Base-by-base conservation (phyloP, 2,888 invertebrate species). In the Cerastis rubricosa region DNA sequence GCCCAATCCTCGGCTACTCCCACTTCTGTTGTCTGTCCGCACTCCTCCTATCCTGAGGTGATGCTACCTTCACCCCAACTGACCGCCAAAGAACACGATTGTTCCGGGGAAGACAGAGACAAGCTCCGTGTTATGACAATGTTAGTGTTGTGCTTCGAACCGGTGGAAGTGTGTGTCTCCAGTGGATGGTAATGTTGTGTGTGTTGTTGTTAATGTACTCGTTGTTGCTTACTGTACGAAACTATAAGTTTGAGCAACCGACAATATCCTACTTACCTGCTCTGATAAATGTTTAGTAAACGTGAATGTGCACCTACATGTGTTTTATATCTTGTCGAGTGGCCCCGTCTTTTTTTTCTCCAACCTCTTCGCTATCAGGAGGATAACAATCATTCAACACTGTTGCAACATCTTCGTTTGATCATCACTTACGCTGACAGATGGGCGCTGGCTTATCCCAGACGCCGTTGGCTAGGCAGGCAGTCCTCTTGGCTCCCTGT, bases 391-490 rank as follows among this genome's bases (percentile, higher is more conserved):
- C 12, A 29, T 66, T 6, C 7, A 45, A 19, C 22, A 68, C 40
- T 49, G 8, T 35, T 19, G 59, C 59, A 43, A 4, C 1, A 7
- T 59, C n/a, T 59, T 22, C 29, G 8, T 40, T 68, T 11, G 49
- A 43, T 19, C 9, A 17, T 65, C 25, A 91, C 94, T 94, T 94
- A 97, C 98, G 97, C 92, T 96, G 97, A 92, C 99, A 99, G 68
- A 96, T 97, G 0, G 99, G 99, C 67, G 98, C 95, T 0, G 97
- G 95, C 72, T 97, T 97, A 91, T 99, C 98, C 97, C 99, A 99
- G 78, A 98, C 97, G 0, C 99, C 99, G 68, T 97, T 98, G 19
- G 98, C 97, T 72, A 98, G 95, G 88, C 99, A 99, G 43, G 97
- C 97, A 51, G 98, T 96, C 69, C 97, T 96, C 25, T 97, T 96